Base-by-base conservation (phyloP, 1,140 invertebrate species). In the Drosophila erecta region DNA sequence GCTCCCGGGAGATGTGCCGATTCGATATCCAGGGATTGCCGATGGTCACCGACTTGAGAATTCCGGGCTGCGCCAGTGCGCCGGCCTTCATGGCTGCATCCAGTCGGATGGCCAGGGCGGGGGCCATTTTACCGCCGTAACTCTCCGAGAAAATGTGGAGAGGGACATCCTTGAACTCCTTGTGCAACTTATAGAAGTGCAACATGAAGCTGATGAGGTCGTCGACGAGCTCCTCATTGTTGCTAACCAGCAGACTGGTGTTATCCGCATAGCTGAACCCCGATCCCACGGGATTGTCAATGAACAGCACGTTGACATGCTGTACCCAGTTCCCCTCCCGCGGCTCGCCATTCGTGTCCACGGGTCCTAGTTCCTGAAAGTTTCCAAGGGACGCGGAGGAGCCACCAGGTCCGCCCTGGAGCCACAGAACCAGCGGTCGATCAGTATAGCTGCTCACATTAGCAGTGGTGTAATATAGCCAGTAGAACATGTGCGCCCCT, bases 101-200 rank as follows among this genome's bases (percentile, higher is more conserved):
- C 46, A 91, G 60, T 40, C 91, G 73, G 12, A 86, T 74, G 4
- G 94, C 96, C 87, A 98, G 96, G 73, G 97, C 96, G 11, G 96
- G 94, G 0, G 96, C 95, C 96, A 98, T 98, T 93, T 98, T 98
- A 1, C 97, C 97, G 30, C 97, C 97, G 92, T 98, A 98, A 1
- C 96, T 97, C 91, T 98, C 96, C n/a, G 95, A 95, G 72, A 96
- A 96, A 50, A 98, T 97, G 79, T 97, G 98, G 24, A 97, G 93
- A 1, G 96, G 95, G 5, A 95, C 94, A 4, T 89, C 92, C 81
- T 95, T 93, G 81, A 97, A 97, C 76, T 95, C 93, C 0, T 95
- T 94, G 72, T 95, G 87, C 17, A 92, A 81, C 38, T 93, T 81
- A 35, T 95, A 94, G 79, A 98, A 96, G 6, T 93, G 92, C 81